Evolutionary conservation across 2,113 vertebrate genomes (phyloP).

Genomic region (Candoia aspera): DNA sequence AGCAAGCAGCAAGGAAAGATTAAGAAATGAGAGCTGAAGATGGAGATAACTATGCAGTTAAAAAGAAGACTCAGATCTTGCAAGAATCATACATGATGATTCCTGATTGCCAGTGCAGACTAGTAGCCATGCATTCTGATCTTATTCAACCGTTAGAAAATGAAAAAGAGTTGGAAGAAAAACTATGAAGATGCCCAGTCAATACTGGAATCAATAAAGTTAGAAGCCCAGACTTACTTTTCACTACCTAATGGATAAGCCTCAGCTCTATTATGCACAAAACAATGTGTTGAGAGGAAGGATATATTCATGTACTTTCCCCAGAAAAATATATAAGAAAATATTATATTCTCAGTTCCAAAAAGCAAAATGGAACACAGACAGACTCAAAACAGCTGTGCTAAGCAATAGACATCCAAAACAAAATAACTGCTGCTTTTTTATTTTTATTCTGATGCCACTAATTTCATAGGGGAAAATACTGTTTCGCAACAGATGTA

Average conservation of each 20-base stretch:
- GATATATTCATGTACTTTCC: not conserved
- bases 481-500: not conserved
- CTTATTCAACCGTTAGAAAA: slow-evolving; percentile 87
- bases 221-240: slow-evolving; percentile 81
- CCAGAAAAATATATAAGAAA: not conserved
- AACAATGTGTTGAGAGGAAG: not conserved
- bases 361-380: not conserved
- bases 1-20: slow-evolving; percentile 89
- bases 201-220: slow-evolving; percentile 88
- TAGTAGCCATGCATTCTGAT: slow-evolving; percentile 83
- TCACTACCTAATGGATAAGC: slow-evolving; percentile 63
- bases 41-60: slow-evolving; percentile 86
- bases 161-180: slow-evolving; percentile 88
- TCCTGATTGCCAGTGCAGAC: slow-evolving; percentile 90
- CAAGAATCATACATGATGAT: slow-evolving; percentile 97
- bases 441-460: too few relatives aligned
- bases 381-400: not conserved
- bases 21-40: slow-evolving; percentile 88
- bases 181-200: slow-evolving; percentile 89
- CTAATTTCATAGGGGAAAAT: not conserved
- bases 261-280: slow-evolving; percentile 77
- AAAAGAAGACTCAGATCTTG: slow-evolving; percentile 90
- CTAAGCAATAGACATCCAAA: not conserved
- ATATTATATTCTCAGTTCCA: not conserved
- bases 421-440: not conserved